Evolutionary conservation across 1,140 invertebrate genomes (phyloP).

Genomic region (Leptinotarsa defecta): DNA sequence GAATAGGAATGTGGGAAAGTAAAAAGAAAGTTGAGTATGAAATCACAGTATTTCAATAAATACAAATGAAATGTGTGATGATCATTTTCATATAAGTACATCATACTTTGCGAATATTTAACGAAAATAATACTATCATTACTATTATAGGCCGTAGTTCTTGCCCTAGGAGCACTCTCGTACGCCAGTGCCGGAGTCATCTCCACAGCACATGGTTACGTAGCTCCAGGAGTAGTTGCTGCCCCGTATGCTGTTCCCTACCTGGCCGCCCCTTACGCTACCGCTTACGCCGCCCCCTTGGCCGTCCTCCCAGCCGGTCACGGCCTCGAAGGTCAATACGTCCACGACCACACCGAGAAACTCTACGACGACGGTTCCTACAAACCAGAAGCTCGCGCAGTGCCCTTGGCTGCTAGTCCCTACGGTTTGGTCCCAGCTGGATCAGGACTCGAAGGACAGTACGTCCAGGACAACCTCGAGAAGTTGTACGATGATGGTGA

Average conservation of each 20-base stretch:
- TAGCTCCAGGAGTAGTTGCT: conserved; percentile 13
- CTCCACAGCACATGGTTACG: conserved; percentile 14
- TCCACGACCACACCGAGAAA: conserved; percentile 37
- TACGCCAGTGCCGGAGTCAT: conserved; percentile 20
- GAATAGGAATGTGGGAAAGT: too few species aligned
- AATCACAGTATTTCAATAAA: neutral
- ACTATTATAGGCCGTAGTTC: conserved; percentile 19
- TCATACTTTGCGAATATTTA: neutral
- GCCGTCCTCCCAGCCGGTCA: conserved; percentile 25
- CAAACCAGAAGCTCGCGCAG: conserved; percentile 34
- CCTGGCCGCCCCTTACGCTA: conserved; percentile 23
- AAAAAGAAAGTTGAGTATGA: neutral
- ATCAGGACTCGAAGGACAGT: conserved; percentile 48
- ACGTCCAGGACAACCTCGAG: conserved; percentile 48
- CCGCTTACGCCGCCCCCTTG: conserved; percentile 28
- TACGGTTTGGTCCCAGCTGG: conserved; percentile 40
- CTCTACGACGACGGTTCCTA: conserved; percentile 45
- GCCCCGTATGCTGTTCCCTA: conserved; percentile 23
- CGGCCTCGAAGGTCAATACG: conserved; percentile 40
- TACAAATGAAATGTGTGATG: neutral
- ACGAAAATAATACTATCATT: neutral
- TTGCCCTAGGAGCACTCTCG: conserved; percentile 18
- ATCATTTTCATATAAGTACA: neutral
- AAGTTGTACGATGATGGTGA: conserved; percentile 52
- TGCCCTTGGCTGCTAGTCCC: conserved; percentile 29